Evolutionary conservation across 1,140 invertebrate species (phyloP).

Genomic region (Drosophila sp.): DNA sequence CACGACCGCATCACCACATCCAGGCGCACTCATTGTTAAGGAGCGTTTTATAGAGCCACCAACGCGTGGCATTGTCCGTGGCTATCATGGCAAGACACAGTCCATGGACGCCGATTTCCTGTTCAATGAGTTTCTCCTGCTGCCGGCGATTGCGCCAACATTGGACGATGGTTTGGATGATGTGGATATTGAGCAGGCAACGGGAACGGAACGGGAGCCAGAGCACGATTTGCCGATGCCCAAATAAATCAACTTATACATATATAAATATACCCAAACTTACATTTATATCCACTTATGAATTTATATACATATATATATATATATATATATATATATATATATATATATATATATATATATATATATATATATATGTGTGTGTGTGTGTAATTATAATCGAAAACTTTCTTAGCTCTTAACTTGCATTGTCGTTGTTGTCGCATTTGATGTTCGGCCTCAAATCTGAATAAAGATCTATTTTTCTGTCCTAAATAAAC

Average conservation of each 20-base stretch:
- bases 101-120: slow-evolving; percentile 81
- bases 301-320: background rate
- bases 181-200: background rate
- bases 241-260: slow-evolving; percentile 3
- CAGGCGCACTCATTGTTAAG: slow-evolving; percentile 84
- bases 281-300: background rate
- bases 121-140: slow-evolving; percentile 76
- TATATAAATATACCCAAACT: background rate
- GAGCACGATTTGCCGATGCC: background rate
- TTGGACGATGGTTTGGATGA: slow-evolving; percentile 15
- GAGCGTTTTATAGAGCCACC: slow-evolving; percentile 85
- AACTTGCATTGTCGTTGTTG: slow-evolving; percentile 52
- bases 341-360: no score
- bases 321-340: no score
- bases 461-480: slow-evolving; percentile 51
- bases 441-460: slow-evolving; percentile 48
- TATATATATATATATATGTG: no score
- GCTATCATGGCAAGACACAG: slow-evolving; percentile 85
- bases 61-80: slow-evolving; percentile 85
- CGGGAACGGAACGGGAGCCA: background rate
- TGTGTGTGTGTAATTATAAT: no score
- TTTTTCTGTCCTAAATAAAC: slow-evolving; percentile 52
- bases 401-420: slow-evolving; percentile 23
- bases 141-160: slow-evolving; percentile 59
- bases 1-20: slow-evolving; percentile 58